phyloP scores from a whole-genome alignment of 2,113 vertebrate genomes.

The Hassar affinis region DNA sequence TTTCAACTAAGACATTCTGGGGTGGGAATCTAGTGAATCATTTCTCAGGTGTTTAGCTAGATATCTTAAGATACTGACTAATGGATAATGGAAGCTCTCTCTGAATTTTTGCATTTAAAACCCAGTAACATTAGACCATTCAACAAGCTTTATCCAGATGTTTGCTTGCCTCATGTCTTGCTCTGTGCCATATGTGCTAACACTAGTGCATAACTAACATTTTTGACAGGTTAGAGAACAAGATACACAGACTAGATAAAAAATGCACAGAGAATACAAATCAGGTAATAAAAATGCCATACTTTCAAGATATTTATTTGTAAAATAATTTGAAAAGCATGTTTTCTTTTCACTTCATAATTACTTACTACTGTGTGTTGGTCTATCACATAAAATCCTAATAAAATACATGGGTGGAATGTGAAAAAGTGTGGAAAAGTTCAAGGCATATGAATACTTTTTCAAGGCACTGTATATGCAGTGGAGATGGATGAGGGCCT shows the following conservation, averaged over 20 bases:
- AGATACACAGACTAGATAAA: background rate
- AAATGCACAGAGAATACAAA: background rate
- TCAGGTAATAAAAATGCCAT: background rate
- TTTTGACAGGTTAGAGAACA: conserved; percentile 1
- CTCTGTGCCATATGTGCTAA: background rate
- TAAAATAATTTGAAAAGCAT: no score
- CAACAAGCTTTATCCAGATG: background rate
- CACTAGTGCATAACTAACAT: background rate
- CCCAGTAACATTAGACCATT: background rate
- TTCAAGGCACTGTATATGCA: no score
- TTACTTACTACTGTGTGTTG: no score
- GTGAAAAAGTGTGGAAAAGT: no score
- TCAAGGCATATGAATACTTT: no score
- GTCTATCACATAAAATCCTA: no score
- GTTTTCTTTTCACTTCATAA: no score
- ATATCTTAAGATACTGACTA: background rate
- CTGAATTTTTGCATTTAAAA: background rate
- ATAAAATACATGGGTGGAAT: no score
- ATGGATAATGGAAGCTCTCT: background rate
- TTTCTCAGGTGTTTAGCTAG: background rate
- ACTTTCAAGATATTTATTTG: no score
- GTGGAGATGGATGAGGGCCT: background rate
- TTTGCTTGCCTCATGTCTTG: background rate
- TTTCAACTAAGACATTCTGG: background rate
- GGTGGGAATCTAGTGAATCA: background rate